Percentiles rank a stretch among this genome's conserved stretches.
Evolutionary conservation across 1,140 invertebrate genomes (phyloP).

Genomic region (Cherax destructor): DNA sequence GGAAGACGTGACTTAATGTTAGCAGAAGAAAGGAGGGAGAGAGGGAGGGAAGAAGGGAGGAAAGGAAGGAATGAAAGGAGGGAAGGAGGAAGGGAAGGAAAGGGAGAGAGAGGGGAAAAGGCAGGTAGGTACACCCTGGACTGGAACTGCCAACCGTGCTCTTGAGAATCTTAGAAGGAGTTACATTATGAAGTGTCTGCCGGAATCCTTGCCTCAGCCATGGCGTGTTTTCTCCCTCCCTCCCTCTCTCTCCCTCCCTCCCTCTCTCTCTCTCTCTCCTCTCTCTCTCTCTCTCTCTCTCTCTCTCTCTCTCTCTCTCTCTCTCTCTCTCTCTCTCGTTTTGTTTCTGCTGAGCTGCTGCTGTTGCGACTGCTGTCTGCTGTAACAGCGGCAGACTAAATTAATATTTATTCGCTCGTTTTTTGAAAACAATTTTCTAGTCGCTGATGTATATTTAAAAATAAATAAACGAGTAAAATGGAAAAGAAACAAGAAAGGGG

Average conservation of each 20-base stretch:
- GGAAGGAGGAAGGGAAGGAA: background rate
- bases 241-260: background rate
- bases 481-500: too few relatives aligned
- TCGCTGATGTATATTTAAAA: too few relatives aligned
- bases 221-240: background rate
- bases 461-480: too few relatives aligned
- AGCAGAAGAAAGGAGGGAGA: background rate
- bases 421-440: too few relatives aligned
- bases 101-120: background rate
- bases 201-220: too few relatives aligned
- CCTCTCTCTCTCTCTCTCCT: background rate
- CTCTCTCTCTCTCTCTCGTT: background rate
- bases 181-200: too few relatives aligned
- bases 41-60: too few relatives aligned
- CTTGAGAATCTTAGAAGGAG: too few relatives aligned
- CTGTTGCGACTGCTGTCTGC: too few relatives aligned
- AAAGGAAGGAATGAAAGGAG: background rate
- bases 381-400: too few relatives aligned
- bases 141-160: too few relatives aligned
- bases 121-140: background rate
- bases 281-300: background rate
- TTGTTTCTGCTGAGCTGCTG: background rate
- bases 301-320: background rate
- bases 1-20: background rate
- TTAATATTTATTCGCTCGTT: too few relatives aligned